Evolutionary conservation across 2,797 vertebrate genomes (phyloP).

Genomic region (Tympanoctomys barrerae): DNA sequence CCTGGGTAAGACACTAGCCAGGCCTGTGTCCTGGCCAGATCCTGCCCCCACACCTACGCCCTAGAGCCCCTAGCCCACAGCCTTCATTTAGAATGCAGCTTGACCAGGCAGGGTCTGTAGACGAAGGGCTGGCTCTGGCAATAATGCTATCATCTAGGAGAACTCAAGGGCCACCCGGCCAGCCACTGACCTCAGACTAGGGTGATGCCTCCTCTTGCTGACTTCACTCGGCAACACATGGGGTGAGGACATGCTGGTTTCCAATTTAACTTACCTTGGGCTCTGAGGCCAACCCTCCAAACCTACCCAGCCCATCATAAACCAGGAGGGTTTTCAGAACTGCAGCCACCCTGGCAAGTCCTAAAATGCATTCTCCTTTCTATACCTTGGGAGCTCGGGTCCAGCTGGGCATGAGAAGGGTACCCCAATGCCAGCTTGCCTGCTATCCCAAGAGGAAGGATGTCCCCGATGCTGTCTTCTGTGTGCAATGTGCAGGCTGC

Average conservation of each 20-base stretch:
- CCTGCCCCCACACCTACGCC: neutral
- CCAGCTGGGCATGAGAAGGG: neutral
- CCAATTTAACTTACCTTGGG: neutral
- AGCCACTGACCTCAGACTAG: neutral
- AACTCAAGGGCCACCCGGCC: neutral
- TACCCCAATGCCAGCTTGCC: neutral
- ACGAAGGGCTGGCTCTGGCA: neutral
- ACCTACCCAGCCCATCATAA: neutral
- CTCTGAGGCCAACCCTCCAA: neutral
- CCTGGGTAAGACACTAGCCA: neutral
- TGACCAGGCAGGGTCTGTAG: neutral
- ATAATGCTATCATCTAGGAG: neutral
- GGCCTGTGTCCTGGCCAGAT: neutral
- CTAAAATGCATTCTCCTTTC: neutral
- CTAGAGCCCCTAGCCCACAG: neutral
- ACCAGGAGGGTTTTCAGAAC: neutral
- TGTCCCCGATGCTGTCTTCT: rapidly evolving
- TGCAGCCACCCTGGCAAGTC: neutral
- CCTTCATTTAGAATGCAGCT: neutral
- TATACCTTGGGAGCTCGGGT: neutral
- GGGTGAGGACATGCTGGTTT: neutral
- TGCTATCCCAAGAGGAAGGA: neutral
- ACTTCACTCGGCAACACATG: neutral
- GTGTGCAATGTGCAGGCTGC: rapidly evolving
- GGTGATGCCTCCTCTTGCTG: neutral